Conservation (phyloP, 2,113 vertebrate genomes). For the Vireo altiloquus region DNA sequence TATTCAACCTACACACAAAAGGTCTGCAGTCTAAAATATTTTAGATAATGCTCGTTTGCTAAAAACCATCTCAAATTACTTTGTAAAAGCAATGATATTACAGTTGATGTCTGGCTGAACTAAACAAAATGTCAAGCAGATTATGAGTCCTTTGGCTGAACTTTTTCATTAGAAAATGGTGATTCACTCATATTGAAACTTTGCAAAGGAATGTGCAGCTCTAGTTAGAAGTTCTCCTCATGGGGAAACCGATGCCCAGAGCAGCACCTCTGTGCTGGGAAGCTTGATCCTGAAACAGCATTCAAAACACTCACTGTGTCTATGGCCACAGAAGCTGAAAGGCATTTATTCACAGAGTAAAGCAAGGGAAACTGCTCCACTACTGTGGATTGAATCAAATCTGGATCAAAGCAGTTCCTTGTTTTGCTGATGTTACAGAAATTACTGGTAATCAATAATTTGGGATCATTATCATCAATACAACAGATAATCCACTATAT, state of each 20-base stretch:
- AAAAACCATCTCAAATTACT: background rate
- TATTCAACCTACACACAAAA: background rate
- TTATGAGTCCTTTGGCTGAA: background rate
- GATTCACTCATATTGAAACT: background rate
- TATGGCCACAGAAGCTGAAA: background rate
- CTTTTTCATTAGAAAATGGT: background rate
- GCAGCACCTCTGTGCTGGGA: background rate
- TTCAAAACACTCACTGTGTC: background rate
- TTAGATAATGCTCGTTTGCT: background rate
- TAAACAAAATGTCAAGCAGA: slow-evolving; percentile 3
- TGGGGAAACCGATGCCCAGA: background rate
- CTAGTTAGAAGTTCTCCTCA: background rate
- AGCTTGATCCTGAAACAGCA: background rate
- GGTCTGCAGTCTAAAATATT: background rate
- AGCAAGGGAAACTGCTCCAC: background rate
- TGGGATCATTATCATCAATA: background rate
- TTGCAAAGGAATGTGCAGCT: background rate
- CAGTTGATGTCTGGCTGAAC: background rate
- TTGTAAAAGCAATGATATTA: background rate
- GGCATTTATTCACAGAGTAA: background rate
- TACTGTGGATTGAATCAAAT: background rate
- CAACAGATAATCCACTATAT: background rate
- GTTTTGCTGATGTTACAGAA: background rate
- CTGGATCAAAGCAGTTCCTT: background rate
- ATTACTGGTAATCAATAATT: background rate